Evolutionary conservation across 92 coral and sea anemone genomes (phyloP), one percentile per base, ranked within the genome.

Genomic region (Nematostella vectensis): DNA sequence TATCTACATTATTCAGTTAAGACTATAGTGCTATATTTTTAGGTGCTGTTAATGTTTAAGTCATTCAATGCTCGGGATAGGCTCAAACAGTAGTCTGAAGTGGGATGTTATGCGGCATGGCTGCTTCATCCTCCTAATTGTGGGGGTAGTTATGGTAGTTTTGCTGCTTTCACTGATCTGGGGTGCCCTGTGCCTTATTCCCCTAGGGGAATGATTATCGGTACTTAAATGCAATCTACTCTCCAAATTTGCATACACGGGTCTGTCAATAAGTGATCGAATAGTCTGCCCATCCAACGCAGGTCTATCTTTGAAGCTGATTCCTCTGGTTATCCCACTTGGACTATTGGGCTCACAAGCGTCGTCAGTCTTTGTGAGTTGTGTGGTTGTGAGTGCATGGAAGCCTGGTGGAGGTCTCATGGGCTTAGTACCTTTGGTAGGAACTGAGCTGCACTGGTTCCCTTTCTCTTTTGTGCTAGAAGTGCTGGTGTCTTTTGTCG

Each of bases 71-170:
- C 36, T 29, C 24, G 95, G 80, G 20, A 73, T 62, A 4, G 84
- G 88, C 47, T 81, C 79, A 65, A 82, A 85, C 42, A 85, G 52
- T 47, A 70, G 74, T 61, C 85, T 61, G 57, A 85, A 85, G 61
- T 85, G 88, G 29, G 85, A 64, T 50, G 95, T 85, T 47, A 81
- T 64, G 16, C 30, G 62, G n/a, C 3, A 43, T 38, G 45, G 21
- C 21, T 23, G 10, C 26, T 28, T 0, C 48, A 30, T 22, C 17
- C 27, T 18, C 20, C 13, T n/a, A 40, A 33, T 3, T 43, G 36
- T 28, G 21, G 26, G 4, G 33, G 3, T 15, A 11, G 9, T 18
- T 47, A 4, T 15, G 6, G 4, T 4, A 4, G 53, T 47, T 4
- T 9, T 17, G 9, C 6, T 47, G 53, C 18, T 47, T 17, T 11